Percentiles rank a stretch among this genome's conserved stretches.
These are phyloP conservation scores for Acronicta leporina DNA, from an alignment of 2,888 invertebrate species.

Conservation along the genomic window DNA sequence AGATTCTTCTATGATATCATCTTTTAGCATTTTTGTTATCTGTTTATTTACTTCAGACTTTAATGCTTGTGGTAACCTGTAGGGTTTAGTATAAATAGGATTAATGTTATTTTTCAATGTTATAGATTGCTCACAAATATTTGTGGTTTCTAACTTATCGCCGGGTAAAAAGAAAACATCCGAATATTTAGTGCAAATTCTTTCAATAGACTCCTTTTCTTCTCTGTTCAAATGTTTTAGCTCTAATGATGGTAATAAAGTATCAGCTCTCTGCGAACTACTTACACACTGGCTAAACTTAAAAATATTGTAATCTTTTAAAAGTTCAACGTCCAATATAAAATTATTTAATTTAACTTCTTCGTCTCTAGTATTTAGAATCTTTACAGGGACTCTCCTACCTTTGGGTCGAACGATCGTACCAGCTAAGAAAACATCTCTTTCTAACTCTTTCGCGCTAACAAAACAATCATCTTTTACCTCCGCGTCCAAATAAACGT, in stretches of 20 bases:
- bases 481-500: not conserved
- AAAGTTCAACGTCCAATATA: not conserved
- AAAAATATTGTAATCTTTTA: not conserved
- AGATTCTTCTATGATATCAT: not conserved
- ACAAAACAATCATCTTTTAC: not conserved
- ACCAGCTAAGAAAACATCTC: not conserved
- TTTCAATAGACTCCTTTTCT: not conserved
- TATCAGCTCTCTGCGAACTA: not conserved
- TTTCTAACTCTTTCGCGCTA: not conserved
- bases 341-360: not conserved
- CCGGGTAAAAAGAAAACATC: constrained; percentile 1
- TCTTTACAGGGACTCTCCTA: not conserved
- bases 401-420: not conserved
- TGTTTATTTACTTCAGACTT: not conserved
- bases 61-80: not conserved
- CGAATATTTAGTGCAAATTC: not conserved
- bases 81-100: not conserved
- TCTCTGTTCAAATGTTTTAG: not conserved
- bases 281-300: not conserved
- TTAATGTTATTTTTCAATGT: not conserved
- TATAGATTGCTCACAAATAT: not conserved
- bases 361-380: not conserved
- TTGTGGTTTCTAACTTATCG: not conserved
- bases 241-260: not conserved
- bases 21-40: not conserved